Evolutionary conservation across 2,888 invertebrate genomes (phyloP).

Genomic region (Holacanthella duospinosa): DNA sequence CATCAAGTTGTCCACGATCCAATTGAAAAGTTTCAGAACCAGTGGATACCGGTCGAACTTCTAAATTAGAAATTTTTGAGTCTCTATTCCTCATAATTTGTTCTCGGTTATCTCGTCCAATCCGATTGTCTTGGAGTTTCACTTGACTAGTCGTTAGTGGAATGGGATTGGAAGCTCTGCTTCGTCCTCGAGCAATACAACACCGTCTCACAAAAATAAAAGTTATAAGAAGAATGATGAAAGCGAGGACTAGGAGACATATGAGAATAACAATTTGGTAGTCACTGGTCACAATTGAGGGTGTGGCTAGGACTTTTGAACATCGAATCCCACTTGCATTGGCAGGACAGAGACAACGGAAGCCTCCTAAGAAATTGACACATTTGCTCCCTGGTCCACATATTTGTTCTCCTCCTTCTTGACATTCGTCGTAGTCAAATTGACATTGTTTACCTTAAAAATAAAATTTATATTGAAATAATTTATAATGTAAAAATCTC

Average conservation of each 20-base stretch:
- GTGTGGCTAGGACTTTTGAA: conserved; percentile 31
- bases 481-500: no score
- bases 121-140: conserved; percentile 32
- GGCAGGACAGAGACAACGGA: conserved; percentile 46
- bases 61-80: conserved; percentile 37
- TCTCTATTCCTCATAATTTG: conserved; percentile 34
- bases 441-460: conserved; percentile 66
- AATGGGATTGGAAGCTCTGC: conserved; percentile 25
- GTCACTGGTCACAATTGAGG: conserved; percentile 35
- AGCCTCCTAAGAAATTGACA: conserved; percentile 51
- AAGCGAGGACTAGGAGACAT: conserved; percentile 22
- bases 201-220: conserved; percentile 31
- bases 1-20: conserved; percentile 30
- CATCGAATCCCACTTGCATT: conserved; percentile 41
- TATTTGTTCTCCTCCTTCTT: conserved; percentile 50
- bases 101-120: conserved; percentile 31
- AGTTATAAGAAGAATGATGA: conserved; percentile 27
- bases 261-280: conserved; percentile 36
- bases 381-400: conserved; percentile 84
- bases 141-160: conserved; percentile 31
- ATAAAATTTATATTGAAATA: no score
- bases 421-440: conserved; percentile 75
- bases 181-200: conserved; percentile 29
- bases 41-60: conserved; percentile 35
- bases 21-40: conserved; percentile 33